Conservation (phyloP, 2,113 vertebrate genomes). For the Hippocampus barbouri region DNA sequence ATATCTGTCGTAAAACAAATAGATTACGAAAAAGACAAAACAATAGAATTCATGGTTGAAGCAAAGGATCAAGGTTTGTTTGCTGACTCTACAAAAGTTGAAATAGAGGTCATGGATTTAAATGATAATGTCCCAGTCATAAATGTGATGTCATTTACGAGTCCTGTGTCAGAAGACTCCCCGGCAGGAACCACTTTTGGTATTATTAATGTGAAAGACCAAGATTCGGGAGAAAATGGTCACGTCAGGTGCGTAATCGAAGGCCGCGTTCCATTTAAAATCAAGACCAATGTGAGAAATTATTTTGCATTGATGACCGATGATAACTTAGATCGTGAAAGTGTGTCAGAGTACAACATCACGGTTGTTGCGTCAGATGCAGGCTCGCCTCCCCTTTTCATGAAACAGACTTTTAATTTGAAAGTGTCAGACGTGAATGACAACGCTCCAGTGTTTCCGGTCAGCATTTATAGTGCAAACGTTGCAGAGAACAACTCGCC, state of each 20-base stretch:
- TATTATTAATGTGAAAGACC: constrained; percentile 53
- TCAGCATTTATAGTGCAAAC: constrained; percentile 17
- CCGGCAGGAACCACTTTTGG: constrained; percentile 41
- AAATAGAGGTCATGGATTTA: constrained; percentile 52
- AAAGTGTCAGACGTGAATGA: constrained; percentile 63
- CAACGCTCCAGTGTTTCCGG: constrained; percentile 54
- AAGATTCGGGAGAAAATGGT: constrained; percentile 53
- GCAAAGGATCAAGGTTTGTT: constrained; percentile 56
- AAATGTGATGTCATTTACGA: constrained; percentile 49
- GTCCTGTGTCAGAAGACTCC: constrained; percentile 32
- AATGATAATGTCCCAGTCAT: constrained; percentile 62
- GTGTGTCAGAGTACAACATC: constrained; percentile 27
- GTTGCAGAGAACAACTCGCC: constrained; percentile 59
- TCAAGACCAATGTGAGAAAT: constrained; percentile 43
- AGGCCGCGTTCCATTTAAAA: constrained; percentile 39
- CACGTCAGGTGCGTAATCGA: constrained; percentile 45
- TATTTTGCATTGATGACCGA: constrained; percentile 54
- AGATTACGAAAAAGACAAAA: constrained; percentile 54
- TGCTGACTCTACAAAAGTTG: constrained; percentile 28
- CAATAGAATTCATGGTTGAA: constrained; percentile 50
- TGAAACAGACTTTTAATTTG: constrained; percentile 7
- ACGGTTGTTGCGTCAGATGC: constrained; percentile 30
- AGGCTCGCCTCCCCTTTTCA: constrained; percentile 19
- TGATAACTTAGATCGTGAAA: constrained; percentile 42
- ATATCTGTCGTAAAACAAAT: constrained; percentile 46